A percentile compares a stretch with the other conserved stretches of the same genome.
Evolutionary conservation across 1,140 invertebrate species (phyloP).

Genomic region (Philopotamus ludificatus): DNA sequence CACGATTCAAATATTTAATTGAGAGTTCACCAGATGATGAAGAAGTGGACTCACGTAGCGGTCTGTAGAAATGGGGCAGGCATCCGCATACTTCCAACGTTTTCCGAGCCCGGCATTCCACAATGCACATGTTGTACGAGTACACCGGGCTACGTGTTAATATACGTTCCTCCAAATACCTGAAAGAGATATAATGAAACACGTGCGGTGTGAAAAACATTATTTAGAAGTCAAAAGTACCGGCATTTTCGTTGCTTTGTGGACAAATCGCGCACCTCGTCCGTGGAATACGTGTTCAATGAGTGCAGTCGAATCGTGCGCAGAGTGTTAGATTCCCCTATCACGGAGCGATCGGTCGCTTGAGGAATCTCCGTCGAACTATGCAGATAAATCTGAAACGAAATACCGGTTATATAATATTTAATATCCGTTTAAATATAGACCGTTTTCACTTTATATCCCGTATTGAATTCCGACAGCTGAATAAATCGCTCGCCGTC

Average conservation of each 20-base stretch:
- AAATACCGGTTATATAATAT: not conserved
- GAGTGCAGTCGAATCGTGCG: conserved; percentile 47
- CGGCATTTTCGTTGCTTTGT: conserved; percentile 57
- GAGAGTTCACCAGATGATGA: too few species aligned
- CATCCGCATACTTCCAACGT: conserved; percentile 62
- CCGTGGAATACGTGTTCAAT: conserved; percentile 48
- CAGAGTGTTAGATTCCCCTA: conserved; percentile 44
- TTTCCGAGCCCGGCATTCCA: conserved; percentile 64
- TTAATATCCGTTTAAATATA: not conserved
- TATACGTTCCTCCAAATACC: conserved; percentile 57
- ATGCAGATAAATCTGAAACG: conserved; percentile 48
- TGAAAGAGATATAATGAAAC: conserved; percentile 41
- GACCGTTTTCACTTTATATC: conserved; percentile 8
- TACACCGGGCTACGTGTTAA: conserved; percentile 62
- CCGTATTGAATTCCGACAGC: conserved; percentile 21
- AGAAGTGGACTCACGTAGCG: conserved; percentile 43
- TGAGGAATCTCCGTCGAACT: conserved; percentile 49
- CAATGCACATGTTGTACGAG: conserved; percentile 63
- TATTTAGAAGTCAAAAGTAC: conserved; percentile 34
- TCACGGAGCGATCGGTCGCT: conserved; percentile 44
- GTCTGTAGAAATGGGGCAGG: conserved; percentile 62
- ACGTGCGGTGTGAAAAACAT: not conserved
- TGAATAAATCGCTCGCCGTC: conserved; percentile 36
- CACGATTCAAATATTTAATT: too few species aligned
- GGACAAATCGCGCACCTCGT: conserved; percentile 45